These are phyloP conservation scores for Cydia splendana DNA, from an alignment of 1,140 invertebrate species.

Conservation along the genomic window DNA sequence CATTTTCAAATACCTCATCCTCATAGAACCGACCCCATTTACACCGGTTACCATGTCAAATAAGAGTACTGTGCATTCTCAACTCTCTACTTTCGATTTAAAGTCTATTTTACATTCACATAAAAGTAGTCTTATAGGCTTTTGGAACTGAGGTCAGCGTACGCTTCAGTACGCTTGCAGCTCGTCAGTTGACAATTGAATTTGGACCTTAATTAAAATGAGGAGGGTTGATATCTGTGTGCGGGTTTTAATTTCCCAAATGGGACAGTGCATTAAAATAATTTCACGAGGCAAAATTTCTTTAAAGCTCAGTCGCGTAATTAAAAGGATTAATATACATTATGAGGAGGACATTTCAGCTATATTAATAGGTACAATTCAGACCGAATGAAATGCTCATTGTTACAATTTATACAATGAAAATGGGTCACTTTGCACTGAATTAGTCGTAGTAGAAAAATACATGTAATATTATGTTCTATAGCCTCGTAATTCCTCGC, in stretches of 20 bases:
- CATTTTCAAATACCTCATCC: neutral
- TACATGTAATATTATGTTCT: no score
- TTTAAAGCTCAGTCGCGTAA: neutral
- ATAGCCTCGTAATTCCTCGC: no score
- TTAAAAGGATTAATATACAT: constrained; percentile 11
- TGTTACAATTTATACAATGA: no score
- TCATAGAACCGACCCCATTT: constrained; percentile 6
- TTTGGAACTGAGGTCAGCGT: neutral
- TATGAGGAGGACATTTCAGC: neutral
- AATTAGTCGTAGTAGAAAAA: no score
- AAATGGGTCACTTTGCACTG: no score
- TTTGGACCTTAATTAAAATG: neutral
- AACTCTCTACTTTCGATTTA: neutral
- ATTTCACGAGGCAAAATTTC: constrained; percentile 15
- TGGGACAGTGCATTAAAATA: constrained; percentile 26
- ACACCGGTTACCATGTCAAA: neutral
- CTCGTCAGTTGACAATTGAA: neutral
- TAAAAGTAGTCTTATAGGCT: neutral
- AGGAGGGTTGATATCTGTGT: neutral
- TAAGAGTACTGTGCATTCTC: neutral
- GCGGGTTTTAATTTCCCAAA: neutral
- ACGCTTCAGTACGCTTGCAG: constrained; percentile 15
- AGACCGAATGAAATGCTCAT: neutral
- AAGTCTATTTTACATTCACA: neutral
- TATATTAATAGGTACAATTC: neutral